Evolutionary conservation across 2,797 vertebrate species (phyloP), one percentile per base, ranked within the genome.

Genomic region (Remorina albescens): DNA sequence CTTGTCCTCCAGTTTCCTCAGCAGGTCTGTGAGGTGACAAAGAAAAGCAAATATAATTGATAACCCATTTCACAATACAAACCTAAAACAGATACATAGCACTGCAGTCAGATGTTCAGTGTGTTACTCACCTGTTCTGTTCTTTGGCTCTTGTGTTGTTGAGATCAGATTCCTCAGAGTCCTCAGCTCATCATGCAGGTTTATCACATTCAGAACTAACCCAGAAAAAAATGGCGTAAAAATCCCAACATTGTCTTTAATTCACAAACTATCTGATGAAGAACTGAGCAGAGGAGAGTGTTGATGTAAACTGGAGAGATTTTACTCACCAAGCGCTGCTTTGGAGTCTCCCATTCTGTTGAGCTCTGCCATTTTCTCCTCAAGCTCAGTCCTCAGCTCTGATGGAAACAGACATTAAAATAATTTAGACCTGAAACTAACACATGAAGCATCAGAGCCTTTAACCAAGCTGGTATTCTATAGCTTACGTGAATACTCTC

Each of bases 161-260:
- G 30, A 34, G 13, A 85, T 74, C 61, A 10, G 56, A 1, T 54
- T 12, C 18, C 0, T 66, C 59, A 90, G 78, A 41, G 50, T 51
- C 16, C 12, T 73, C 37, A 89, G 12, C 28, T 80, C 82, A 26
- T 53, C 6, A 1, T 83, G 37, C 61, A 90, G 73, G 47, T 51
- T 78, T 19, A 86, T 54, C 30, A 88, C 8, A 1, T 3, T 72
- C 50, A 87, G 32, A 69, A 81, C 88, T 91, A 63, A 72, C 2
- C 37, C 51, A 49, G 34, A 69, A 34, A 73, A 42, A 73, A 42
- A 72, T 49, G 71, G 8, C 66, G 32, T 1, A 58, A 41, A 71
- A 16, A 44, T 55, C 19, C 67, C 3, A 1, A 23, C 25, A 21
- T 10, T 5, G 10, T 25, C 46, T 12, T n/a, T 8, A 47, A 60